Conservation (phyloP, 2,888 invertebrate species). For the Tetragnatha montana region DNA sequence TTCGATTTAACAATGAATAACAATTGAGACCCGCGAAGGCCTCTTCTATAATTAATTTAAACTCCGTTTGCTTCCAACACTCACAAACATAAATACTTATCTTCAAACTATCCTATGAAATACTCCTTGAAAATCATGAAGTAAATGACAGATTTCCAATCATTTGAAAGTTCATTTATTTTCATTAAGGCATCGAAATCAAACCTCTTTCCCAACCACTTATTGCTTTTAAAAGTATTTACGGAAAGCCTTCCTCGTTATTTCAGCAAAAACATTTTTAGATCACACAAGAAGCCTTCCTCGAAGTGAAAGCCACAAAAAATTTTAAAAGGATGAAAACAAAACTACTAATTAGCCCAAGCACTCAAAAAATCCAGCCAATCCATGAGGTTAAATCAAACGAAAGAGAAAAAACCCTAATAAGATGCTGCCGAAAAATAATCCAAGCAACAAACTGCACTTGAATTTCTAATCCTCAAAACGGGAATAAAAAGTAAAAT, state of each 20-base stretch:
- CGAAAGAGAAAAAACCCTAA: conserved; percentile 19
- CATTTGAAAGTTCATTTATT: background rate
- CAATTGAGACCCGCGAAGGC: too few species aligned
- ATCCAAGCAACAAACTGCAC: conserved; percentile 33
- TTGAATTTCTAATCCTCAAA: conserved; percentile 40
- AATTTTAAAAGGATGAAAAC: conserved; percentile 6
- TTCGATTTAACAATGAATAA: too few species aligned
- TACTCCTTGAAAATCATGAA: background rate
- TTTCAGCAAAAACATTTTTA: background rate
- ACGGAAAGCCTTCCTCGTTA: background rate
- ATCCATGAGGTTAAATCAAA: conserved; percentile 19
- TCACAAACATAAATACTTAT: too few species aligned
- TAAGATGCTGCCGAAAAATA: conserved; percentile 8
- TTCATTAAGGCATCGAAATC: background rate
- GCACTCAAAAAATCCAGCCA: background rate
- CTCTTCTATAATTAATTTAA: too few species aligned
- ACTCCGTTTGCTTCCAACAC: too few species aligned
- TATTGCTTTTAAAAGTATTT: background rate
- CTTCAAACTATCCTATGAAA: background rate
- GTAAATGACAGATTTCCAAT: background rate
- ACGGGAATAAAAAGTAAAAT: conserved; percentile 14
- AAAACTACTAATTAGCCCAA: conserved; percentile 15
- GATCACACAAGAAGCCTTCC: background rate
- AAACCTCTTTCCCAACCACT: background rate
- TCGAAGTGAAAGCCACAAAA: background rate